Conservation (phyloP, 2,113 vertebrate genomes). For the Heterocephalus glaber region DNA sequence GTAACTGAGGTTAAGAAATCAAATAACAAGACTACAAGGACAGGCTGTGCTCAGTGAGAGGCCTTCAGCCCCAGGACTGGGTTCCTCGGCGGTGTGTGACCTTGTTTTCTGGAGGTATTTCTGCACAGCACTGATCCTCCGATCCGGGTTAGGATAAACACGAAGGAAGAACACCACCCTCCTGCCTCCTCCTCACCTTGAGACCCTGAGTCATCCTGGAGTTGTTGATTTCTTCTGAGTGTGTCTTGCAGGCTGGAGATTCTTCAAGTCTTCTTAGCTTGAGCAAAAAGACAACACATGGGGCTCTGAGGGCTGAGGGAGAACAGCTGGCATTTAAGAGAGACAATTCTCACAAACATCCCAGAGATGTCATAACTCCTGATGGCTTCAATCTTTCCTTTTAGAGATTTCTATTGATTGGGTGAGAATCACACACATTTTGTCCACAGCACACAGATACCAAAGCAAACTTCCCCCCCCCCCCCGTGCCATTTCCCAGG, state of each 20-base stretch:
- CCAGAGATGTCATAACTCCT: conserved; percentile 68
- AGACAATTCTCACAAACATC: conserved; percentile 63
- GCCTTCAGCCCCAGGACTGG: not conserved
- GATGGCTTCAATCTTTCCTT: conserved; percentile 81
- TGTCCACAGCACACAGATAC: conserved; percentile 67
- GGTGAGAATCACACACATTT: conserved; percentile 67
- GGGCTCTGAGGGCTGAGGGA: not conserved
- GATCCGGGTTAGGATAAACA: not conserved
- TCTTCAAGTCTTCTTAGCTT: conserved; percentile 8
- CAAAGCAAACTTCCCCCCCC: conserved; percentile 81
- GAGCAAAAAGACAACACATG: not conserved
- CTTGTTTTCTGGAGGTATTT: not conserved
- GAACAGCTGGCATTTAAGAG: conserved; percentile 49
- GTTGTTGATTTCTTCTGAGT: not conserved
- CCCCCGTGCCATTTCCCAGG: conserved; percentile 71
- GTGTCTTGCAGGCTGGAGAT: not conserved
- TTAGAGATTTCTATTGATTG: conserved; percentile 83
- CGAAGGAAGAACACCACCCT: not conserved
- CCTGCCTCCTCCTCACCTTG: not conserved
- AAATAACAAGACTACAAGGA: not conserved
- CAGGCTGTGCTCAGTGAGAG: not conserved
- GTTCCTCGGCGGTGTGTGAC: too few relatives aligned
- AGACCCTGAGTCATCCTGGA: not conserved
- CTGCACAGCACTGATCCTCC: not conserved
- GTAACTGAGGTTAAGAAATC: conserved; percentile 9